These are phyloP conservation scores for Triplophysa bombifrons DNA, from an alignment of 2,797 vertebrate genomes.

Conservation along the genomic window DNA sequence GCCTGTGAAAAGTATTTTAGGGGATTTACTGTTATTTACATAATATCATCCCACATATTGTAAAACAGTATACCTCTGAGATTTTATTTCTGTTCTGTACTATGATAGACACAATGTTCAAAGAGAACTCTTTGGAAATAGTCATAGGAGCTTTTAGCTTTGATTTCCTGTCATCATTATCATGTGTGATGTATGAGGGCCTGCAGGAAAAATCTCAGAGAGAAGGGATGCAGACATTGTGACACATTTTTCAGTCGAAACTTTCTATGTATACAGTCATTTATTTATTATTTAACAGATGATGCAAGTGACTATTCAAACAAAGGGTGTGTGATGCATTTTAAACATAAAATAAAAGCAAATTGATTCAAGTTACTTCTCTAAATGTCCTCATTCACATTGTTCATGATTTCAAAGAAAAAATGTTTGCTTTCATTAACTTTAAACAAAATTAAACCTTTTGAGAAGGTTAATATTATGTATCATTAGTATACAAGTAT, in stretches of 20 bases:
- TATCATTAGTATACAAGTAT: too few relatives aligned
- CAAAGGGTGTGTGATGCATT: not conserved
- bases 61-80: too few relatives aligned
- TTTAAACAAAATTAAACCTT: not conserved
- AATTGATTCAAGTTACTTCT: not conserved
- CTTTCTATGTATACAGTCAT: constrained; percentile 23
- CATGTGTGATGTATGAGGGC: constrained; percentile 28
- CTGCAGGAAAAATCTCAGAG: constrained; percentile 29
- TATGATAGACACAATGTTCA: not conserved
- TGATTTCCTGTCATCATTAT: constrained; percentile 9
- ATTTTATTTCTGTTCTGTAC: not conserved
- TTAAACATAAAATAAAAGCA: not conserved
- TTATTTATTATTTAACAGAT: not conserved
- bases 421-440: too few relatives aligned
- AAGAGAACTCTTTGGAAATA: not conserved
- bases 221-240: constrained; percentile 35
- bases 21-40: too few relatives aligned
- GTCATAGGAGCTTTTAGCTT: constrained; percentile 14
- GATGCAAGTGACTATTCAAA: constrained; percentile 5
- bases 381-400: not conserved
- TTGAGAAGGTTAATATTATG: too few relatives aligned
- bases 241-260: constrained; percentile 38
- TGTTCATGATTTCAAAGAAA: not conserved
- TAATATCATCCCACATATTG: too few relatives aligned
- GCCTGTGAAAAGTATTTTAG: too few relatives aligned